These are phyloP conservation scores for Congeria kusceri DNA, from an alignment of 2,888 invertebrate species.

Conservation along the genomic window DNA sequence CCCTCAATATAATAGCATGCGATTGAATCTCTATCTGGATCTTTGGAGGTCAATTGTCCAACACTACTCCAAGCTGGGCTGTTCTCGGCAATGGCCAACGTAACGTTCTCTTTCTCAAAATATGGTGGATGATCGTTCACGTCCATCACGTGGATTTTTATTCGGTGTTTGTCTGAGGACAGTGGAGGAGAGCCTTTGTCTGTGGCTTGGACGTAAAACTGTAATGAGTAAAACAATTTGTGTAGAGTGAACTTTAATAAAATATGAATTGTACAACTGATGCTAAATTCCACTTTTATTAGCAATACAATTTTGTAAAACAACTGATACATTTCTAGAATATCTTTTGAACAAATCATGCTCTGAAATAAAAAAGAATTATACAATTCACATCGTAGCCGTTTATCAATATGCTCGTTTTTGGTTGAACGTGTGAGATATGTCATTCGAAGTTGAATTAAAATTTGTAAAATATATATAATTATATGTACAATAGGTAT, in stretches of 20 bases:
- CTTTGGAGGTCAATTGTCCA: constrained; percentile 37
- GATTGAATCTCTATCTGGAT: constrained; percentile 41
- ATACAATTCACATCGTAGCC: no score
- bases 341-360: no score
- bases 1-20: constrained; percentile 45
- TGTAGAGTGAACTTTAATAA: neutral
- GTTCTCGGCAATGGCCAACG: constrained; percentile 39
- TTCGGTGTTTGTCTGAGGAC: constrained; percentile 30
- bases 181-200: constrained; percentile 37
- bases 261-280: no score
- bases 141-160: constrained; percentile 43
- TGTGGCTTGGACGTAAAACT: constrained; percentile 46
- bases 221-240: neutral
- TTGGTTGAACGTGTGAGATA: no score
- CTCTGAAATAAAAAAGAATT: no score
- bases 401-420: no score
- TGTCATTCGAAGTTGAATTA: no score
- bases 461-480: no score
- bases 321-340: no score
- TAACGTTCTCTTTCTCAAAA: constrained; percentile 3
- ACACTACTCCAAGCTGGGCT: constrained; percentile 15
- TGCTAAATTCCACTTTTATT: no score
- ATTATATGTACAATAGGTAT: no score
- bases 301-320: no score
- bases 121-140: constrained; percentile 50